Evolutionary conservation across 2,797 vertebrate species (phyloP).

Genomic region (Triplophysa bombifrons): DNA sequence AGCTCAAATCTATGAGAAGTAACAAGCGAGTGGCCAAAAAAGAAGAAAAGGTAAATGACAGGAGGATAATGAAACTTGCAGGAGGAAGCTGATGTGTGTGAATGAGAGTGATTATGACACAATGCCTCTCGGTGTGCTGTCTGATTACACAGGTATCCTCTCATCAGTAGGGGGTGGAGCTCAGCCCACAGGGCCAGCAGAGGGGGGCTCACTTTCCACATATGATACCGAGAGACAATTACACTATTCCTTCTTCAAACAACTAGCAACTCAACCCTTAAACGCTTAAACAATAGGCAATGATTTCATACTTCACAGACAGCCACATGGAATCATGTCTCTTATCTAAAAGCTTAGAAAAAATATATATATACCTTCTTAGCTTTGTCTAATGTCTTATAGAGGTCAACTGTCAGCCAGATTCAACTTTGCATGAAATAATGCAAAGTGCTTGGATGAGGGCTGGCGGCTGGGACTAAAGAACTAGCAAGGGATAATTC

Average conservation of each 20-base stretch:
- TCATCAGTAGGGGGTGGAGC: slow-evolving; percentile 69
- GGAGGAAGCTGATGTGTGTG: slow-evolving; percentile 60
- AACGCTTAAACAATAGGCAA: slow-evolving; percentile 69
- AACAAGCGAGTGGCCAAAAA: slow-evolving; percentile 73
- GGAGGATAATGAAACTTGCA: slow-evolving; percentile 59
- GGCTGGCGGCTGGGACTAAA: neutral
- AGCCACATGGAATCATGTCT: slow-evolving; percentile 24
- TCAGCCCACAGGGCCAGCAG: slow-evolving; percentile 51
- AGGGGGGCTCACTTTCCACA: slow-evolving; percentile 67
- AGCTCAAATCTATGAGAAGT: slow-evolving; percentile 41
- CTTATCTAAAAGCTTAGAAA: slow-evolving; percentile 34
- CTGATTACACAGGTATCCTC: slow-evolving; percentile 91
- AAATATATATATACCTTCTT: slow-evolving; percentile 37
- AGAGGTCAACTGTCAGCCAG: slow-evolving; percentile 47
- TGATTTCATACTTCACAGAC: slow-evolving; percentile 70
- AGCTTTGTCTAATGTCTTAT: slow-evolving; percentile 23
- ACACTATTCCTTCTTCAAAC: slow-evolving; percentile 62
- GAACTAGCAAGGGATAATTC: neutral
- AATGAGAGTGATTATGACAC: slow-evolving; percentile 91
- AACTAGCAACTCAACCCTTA: slow-evolving; percentile 46
- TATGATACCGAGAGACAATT: slow-evolving; percentile 65
- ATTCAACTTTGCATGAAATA: slow-evolving; percentile 30
- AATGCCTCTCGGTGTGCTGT: slow-evolving; percentile 84
- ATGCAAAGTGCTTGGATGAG: neutral
- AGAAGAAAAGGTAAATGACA: slow-evolving; percentile 51